Percentiles rank a stretch among this genome's conserved stretches.
Conservation (phyloP, 2,113 vertebrate genomes). For the Bucco capensis region DNA sequence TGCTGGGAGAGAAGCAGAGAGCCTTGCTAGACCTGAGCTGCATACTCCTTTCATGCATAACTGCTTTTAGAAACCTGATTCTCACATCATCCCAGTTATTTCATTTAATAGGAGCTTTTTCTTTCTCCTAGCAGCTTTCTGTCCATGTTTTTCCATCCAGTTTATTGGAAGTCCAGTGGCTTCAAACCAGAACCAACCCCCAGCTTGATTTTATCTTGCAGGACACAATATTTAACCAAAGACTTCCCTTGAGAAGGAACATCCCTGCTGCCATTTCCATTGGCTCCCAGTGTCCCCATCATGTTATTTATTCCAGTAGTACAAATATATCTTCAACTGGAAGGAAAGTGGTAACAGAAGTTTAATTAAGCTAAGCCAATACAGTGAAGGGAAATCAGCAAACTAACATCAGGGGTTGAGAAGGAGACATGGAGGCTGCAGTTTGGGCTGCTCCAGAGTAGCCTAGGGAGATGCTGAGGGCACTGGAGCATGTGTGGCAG, state of each 20-base stretch:
- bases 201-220: constrained; percentile 27
- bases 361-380: constrained; percentile 55
- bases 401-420: not conserved
- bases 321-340: constrained; percentile 53
- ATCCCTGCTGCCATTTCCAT: not conserved
- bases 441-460: not conserved
- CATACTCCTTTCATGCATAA: not conserved
- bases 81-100: not conserved
- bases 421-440: not conserved
- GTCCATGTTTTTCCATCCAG: not conserved
- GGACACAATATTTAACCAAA: constrained; percentile 9
- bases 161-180: not conserved
- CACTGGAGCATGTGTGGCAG: no score
- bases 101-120: not conserved
- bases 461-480: not conserved
- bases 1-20: not conserved
- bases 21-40: not conserved
- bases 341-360: constrained; percentile 48
- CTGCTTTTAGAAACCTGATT: not conserved
- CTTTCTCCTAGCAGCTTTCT: not conserved
- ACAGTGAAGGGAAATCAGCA: constrained; percentile 23
- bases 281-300: constrained; percentile 20
- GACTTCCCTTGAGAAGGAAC: constrained; percentile 13
- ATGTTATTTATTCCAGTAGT: constrained; percentile 49
- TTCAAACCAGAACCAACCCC: not conserved